phyloP scores from a whole-genome alignment of 2,888 invertebrate species.

The Perithous albicinctus region DNA sequence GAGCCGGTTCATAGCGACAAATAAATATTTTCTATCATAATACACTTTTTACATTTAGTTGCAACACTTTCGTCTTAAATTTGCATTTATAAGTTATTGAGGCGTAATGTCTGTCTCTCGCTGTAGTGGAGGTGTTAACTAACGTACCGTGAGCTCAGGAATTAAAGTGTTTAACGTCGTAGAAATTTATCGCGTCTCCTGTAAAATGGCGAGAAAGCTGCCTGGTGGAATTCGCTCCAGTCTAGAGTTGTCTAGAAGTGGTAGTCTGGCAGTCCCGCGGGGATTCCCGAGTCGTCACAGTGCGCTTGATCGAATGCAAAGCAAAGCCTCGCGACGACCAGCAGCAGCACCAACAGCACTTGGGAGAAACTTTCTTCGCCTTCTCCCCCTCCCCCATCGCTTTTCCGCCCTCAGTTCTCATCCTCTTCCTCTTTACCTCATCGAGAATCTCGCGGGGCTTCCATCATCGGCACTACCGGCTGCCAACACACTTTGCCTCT shows the following conservation, averaged over 20 bases:
- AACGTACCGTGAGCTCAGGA: not conserved
- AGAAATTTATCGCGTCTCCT: conserved; percentile 25
- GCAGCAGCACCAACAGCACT: conserved; percentile 6
- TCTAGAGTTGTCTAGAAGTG: not conserved
- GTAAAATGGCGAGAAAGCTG: conserved; percentile 13
- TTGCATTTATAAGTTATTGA: not conserved
- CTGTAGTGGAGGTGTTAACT: not conserved
- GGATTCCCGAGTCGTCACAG: conserved; percentile 47
- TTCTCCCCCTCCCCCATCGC: conserved; percentile 41
- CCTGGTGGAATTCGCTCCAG: conserved; percentile 16
- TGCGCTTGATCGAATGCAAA: conserved; percentile 60
- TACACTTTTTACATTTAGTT: too few relatives aligned
- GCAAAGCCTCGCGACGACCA: conserved; percentile 31
- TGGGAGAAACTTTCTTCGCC: conserved; percentile 49
- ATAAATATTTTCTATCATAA: too few relatives aligned
- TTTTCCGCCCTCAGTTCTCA: conserved; percentile 27
- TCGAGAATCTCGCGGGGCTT: conserved; percentile 37
- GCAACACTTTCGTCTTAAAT: too few relatives aligned
- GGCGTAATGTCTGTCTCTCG: not conserved
- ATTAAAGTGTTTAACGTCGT: conserved; percentile 7
- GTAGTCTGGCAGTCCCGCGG: not conserved
- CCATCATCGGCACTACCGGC: conserved; percentile 42
- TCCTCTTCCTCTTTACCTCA: conserved; percentile 20
- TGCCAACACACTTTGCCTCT: conserved; percentile 18
- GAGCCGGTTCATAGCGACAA: too few relatives aligned